Evolutionary conservation across 2,113 vertebrate genomes (phyloP).

Genomic region (Vidua chalybeata): DNA sequence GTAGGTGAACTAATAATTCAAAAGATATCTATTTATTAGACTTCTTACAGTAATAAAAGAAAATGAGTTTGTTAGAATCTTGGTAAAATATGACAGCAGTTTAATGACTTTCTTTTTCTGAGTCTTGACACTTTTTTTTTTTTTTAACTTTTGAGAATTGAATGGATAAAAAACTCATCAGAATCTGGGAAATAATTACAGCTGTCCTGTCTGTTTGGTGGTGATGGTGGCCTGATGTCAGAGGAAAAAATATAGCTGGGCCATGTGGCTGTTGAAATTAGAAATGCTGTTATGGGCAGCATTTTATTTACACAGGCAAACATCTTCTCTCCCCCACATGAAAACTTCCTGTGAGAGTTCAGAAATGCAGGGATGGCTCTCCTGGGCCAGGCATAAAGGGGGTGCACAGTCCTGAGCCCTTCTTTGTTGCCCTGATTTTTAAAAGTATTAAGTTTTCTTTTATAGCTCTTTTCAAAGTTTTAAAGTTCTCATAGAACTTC

Average conservation of each 20-base stretch:
- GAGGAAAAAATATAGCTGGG: neutral
- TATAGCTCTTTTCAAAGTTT: too few species aligned
- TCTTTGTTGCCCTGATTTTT: too few species aligned
- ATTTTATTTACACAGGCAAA: neutral
- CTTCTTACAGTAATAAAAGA: neutral
- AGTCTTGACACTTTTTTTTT: neutral
- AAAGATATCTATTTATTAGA: neutral
- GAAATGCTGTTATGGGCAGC: neutral
- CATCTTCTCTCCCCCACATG: neutral
- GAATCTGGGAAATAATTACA: neutral
- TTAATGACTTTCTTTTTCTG: neutral
- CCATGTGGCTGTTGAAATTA: neutral
- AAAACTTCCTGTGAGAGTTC: neutral
- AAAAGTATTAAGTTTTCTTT: too few species aligned
- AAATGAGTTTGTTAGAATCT: neutral
- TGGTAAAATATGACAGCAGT: neutral
- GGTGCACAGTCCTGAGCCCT: too few species aligned
- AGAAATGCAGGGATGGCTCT: neutral
- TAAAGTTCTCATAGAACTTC: too few species aligned
- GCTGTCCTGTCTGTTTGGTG: neutral
- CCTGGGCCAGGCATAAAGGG: neutral
- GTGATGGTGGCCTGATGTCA: neutral
- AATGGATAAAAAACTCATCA: neutral
- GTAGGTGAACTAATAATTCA: neutral
- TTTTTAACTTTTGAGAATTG: neutral